Evolutionary conservation across 2,888 invertebrate species (phyloP).

Genomic region (Mycalesis mineus): DNA sequence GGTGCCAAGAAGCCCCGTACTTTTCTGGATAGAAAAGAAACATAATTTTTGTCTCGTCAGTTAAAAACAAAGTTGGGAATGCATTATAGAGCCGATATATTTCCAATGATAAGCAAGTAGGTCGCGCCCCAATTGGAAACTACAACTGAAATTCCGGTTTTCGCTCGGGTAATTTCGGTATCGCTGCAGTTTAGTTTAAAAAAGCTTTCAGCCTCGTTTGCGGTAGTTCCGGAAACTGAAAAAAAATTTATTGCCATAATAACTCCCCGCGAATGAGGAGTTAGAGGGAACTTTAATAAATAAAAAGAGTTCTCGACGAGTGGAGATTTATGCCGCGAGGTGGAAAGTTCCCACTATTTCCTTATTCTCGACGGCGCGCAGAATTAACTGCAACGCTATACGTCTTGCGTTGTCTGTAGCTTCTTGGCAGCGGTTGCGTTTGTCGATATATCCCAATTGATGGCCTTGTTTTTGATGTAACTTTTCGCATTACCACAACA

Average conservation of each 20-base stretch:
- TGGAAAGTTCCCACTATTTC: constrained; percentile 23
- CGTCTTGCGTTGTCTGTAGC: constrained; percentile 23
- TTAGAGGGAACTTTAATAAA: constrained; percentile 25
- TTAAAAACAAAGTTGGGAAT: no score
- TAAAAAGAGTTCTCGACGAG: constrained; percentile 19
- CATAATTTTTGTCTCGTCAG: no score
- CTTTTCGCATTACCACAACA: constrained; percentile 1
- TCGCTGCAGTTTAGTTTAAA: constrained; percentile 6
- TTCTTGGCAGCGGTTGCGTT: constrained; percentile 19
- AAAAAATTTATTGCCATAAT: constrained; percentile 17
- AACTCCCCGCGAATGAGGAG: constrained; percentile 14
- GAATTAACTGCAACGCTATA: constrained; percentile 25
- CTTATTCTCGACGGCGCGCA: constrained; percentile 23
- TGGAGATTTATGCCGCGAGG: constrained; percentile 27
- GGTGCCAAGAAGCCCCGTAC: no score
- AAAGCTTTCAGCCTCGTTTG: constrained; percentile 2
- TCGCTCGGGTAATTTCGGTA: not conserved
- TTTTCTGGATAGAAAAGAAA: no score
- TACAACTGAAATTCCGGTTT: not conserved
- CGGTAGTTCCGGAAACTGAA: not conserved
- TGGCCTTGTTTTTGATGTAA: constrained; percentile 23
- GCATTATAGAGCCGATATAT: not conserved
- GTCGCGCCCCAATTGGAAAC: not conserved
- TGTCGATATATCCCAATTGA: constrained; percentile 14
- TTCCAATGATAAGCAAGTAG: not conserved